Base-by-base conservation (phyloP, 1,140 invertebrate genomes). In the Drosophila pectinifera region DNA sequence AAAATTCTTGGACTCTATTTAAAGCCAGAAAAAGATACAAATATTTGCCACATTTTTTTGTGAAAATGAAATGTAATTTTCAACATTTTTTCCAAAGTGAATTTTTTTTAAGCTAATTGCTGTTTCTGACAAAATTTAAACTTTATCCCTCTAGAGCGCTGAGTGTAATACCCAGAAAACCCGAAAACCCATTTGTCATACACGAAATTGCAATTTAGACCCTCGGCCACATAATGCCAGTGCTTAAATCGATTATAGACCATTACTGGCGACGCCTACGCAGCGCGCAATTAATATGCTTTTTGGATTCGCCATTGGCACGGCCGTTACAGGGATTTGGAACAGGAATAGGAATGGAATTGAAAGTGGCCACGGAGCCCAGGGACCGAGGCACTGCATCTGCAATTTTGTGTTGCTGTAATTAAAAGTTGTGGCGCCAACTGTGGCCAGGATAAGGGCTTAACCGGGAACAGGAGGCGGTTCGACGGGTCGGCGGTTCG, bases 351-450 rank as follows among this genome's bases (percentile, higher is more conserved):
- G n/a, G 41, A 64, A 49, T 67, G 64, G 36, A 62, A 31, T 24
- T 65, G 59, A 41, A 31, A 63, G 59, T 63, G 51, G 72, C 55
- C 65, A 62, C 62, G 65, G 59, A 65, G 74, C 53, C 62, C 49
- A 31, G 63, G 68, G 62, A 64, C 53, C 53, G 18, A 62, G 54
- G 43, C 48, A 64, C 46, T 74, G 65, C 73, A 74, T 65, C 64
- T 78, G 79, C 63, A 82, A 86, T 86, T 88, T 86, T 73, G 82
- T 73, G 83, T 75, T 67, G 83, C 83, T 74, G 82, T 79, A 86
- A 86, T 86, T 86, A 86, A 86, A 88, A 86, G 76, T 77, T 86
- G 83, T 83, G 83, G 79, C 82, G 83, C 83, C 83, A 86, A 81
- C 83, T 86, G 82, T 82, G 83, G 55, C 82, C 82, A 53, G 76